Evolutionary conservation across 2,113 vertebrate genomes (phyloP).

Genomic region (Hirundichthys speculiger): DNA sequence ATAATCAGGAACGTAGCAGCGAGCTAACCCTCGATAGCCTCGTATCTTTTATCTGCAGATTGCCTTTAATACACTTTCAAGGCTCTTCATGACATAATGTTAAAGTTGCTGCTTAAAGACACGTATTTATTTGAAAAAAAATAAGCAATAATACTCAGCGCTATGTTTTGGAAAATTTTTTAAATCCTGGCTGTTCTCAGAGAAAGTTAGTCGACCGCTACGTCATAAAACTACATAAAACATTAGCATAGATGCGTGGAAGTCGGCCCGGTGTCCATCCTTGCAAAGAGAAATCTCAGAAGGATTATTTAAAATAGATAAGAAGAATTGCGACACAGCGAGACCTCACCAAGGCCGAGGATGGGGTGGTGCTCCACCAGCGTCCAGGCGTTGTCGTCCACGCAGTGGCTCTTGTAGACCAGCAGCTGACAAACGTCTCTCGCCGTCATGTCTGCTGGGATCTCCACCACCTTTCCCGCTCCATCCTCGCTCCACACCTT

Average conservation of each 20-base stretch:
- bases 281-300: neutral
- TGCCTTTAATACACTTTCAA: neutral
- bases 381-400: constrained; percentile 97
- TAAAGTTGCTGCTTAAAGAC: no score
- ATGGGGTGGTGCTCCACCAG: constrained; percentile 96
- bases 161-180: no score
- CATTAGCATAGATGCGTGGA: no score
- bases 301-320: neutral
- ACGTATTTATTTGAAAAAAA: no score
- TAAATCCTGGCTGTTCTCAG: no score
- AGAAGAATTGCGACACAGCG: neutral
- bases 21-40: neutral
- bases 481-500: constrained; percentile 98
- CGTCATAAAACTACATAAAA: no score
- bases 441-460: constrained; percentile 93
- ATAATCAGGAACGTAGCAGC: constrained; percentile 2
- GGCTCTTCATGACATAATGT: no score
- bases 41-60: neutral
- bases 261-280: no score
- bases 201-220: no score
- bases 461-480: constrained; percentile 95
- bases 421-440: constrained; percentile 97
- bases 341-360: constrained; percentile 89
- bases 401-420: constrained; percentile 96
- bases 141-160: neutral